Evolutionary conservation across 2,888 invertebrate genomes (phyloP).

Genomic region (Anticlea derivata): DNA sequence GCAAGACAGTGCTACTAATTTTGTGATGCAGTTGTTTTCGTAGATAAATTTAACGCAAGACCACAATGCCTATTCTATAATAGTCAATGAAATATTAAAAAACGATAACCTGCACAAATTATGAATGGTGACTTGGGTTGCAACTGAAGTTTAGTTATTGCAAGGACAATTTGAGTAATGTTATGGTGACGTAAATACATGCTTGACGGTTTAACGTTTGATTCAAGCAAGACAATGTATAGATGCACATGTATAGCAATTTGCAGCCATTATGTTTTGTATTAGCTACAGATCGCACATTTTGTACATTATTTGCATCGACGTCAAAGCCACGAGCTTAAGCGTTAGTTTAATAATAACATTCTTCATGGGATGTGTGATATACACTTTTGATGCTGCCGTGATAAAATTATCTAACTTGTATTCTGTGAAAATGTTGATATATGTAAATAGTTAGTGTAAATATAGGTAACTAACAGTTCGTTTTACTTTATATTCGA

Average conservation of each 20-base stretch:
- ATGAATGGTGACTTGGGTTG: neutral
- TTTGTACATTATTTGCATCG: neutral
- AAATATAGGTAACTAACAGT: neutral
- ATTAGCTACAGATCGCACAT: neutral
- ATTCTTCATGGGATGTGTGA: slow-evolving; percentile 1
- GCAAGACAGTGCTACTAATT: neutral
- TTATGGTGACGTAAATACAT: too few relatives aligned
- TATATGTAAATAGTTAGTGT: slow-evolving; percentile 27
- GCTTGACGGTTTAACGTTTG: too few relatives aligned
- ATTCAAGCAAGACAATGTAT: too few relatives aligned
- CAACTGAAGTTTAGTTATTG: too few relatives aligned
- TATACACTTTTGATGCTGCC: slow-evolving; percentile 2
- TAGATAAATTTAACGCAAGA: too few relatives aligned
- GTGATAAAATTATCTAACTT: slow-evolving; percentile 8
- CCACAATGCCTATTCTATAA: too few relatives aligned
- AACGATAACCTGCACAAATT: slow-evolving; percentile 1
- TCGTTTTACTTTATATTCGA: slow-evolving; percentile 7
- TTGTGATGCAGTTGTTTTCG: too few relatives aligned
- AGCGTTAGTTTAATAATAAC: neutral
- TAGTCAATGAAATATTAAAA: too few relatives aligned
- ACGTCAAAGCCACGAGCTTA: neutral
- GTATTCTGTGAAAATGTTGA: slow-evolving; percentile 17
- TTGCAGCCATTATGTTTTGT: neutral
- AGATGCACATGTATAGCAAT: too few relatives aligned
- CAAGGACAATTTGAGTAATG: too few relatives aligned